A percentile compares a stretch with the other conserved stretches of the same genome.
Conservation (phyloP, 2,797 vertebrate genomes). For the Anguilla anguilla region DNA sequence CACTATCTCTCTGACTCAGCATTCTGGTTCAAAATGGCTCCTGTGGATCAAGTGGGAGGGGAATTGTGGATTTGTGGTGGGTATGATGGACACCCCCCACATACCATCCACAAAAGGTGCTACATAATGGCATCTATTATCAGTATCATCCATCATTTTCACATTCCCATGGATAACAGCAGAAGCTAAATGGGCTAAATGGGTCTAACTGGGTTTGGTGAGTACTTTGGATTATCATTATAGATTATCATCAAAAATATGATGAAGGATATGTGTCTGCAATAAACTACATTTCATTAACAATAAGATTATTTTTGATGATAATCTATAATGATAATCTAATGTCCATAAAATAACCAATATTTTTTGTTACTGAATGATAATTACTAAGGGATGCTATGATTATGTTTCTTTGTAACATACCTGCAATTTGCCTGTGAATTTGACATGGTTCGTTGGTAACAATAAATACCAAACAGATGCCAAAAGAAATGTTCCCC, state of each 20-base stretch:
- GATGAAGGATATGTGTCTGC: too few species aligned
- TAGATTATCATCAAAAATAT: too few species aligned
- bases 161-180: background rate
- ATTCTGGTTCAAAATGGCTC: background rate
- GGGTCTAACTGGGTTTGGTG: background rate
- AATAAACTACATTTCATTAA: too few species aligned
- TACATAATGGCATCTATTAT: background rate
- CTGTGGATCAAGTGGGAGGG: background rate
- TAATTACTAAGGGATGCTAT: background rate
- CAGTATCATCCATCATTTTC: background rate
- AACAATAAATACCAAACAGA: background rate
- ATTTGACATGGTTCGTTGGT: background rate
- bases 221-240: background rate
- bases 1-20: background rate
- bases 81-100: background rate
- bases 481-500: background rate
- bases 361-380: background rate
- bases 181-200: background rate
- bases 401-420: background rate
- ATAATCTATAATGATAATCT: too few species aligned
- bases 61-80: background rate
- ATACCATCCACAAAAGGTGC: background rate
- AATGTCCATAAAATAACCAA: too few species aligned
- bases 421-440: background rate
- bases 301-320: background rate